Evolutionary conservation across 1,140 invertebrate genomes (phyloP).

Genomic region (Drosophila pseudoananassae): DNA sequence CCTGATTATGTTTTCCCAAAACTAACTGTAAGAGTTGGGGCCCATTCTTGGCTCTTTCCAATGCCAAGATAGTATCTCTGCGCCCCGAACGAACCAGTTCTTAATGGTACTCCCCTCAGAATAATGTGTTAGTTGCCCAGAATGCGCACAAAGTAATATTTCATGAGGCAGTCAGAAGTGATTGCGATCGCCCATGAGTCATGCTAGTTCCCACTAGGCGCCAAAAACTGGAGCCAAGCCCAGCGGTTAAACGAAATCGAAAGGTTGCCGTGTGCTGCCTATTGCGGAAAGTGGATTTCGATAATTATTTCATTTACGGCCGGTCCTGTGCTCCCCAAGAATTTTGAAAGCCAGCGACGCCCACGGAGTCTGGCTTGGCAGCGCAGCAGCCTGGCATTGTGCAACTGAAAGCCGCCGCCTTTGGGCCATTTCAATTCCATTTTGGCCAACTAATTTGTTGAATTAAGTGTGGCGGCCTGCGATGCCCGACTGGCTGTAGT

Average conservation of each 20-base stretch:
- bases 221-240: conserved; percentile 32
- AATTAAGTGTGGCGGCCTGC: conserved; percentile 30
- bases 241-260: conserved; percentile 25
- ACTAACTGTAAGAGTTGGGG: background rate
- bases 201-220: conserved; percentile 7
- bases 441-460: conserved; percentile 40
- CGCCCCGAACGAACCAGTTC: background rate
- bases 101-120: background rate
- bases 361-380: conserved; percentile 17
- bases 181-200: conserved; percentile 35
- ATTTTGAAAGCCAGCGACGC: conserved; percentile 14
- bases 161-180: conserved; percentile 5
- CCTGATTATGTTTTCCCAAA: background rate
- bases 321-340: conserved; percentile 19
- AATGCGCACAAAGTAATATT: conserved; percentile 6
- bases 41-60: background rate
- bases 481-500: background rate
- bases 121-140: background rate
- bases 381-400: conserved; percentile 7
- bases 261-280: conserved; percentile 28
- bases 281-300: conserved; percentile 26
- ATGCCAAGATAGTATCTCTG: no score
- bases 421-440: conserved; percentile 28
- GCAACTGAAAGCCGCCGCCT: conserved; percentile 9
- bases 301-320: conserved; percentile 41